Evolutionary conservation across 1,140 invertebrate species (phyloP), one percentile per base, ranked within the genome.

Genomic region (Eumaeus atala): DNA sequence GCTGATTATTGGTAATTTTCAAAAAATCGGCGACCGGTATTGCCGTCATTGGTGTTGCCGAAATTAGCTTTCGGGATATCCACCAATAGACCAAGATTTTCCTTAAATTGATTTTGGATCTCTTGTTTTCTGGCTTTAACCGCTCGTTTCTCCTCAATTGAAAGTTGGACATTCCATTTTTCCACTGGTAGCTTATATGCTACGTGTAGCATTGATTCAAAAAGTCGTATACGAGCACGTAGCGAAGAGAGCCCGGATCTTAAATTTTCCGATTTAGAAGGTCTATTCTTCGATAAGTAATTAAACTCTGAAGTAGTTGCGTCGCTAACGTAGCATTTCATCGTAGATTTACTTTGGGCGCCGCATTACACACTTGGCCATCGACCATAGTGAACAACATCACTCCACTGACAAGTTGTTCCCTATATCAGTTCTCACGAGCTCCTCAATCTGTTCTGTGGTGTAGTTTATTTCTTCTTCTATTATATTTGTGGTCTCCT

Each of bases 11-110:
- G 44, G 9, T 64, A 36, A 48, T 77, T 59, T 17, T 62, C 48
- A 63, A 84, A 78, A 70, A 80, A 79, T 37, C 73, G 63, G 35
- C 74, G 56, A 44, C 74, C 73, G n/a, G 77, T 83, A 60, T 81
- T 86, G 10, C 78, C 74, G 54, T 77, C 72, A 62, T 84, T 84
- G 3, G 73, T 63, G 47, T 59, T 81, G 8, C 79, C 79, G 50
- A 58, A 69, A 36, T 64, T 66, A 16, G 37, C 47, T 60, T 66
- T 69, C 48, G 47, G 47, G 9, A 48, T 48, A n/a, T 48, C 47
- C 16, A 48, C 16, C 16, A 48, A 18, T 18, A 48, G 17, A 18
- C 47, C 21, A 8, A 18, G 14, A 7, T 48, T 48, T 21, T 48
- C 17, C n/a, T 11, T 18, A n/a, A 48, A 18, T 48, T 48, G n/a